Evolutionary conservation across 1,140 invertebrate species (phyloP), one percentile per base, ranked within the genome.

Genomic region (Scylla paramamosain): DNA sequence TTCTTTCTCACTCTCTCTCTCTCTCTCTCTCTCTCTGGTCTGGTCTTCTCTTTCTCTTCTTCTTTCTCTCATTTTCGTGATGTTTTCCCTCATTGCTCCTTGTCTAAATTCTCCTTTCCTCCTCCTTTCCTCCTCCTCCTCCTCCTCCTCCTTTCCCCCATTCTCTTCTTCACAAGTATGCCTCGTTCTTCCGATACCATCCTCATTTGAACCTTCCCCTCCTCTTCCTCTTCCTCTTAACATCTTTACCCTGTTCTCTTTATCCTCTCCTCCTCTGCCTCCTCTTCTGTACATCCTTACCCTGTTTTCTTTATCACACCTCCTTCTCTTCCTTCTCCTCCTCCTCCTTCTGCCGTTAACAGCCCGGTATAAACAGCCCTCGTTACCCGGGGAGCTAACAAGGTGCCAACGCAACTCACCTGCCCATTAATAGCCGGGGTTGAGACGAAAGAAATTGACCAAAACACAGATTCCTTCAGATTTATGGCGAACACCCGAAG

Each of bases 391-490:
- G 29, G 77, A 93, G 91, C 91, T 77, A 93, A 93, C 91, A 84
- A 86, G 91, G 91, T 84, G 91, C 77, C 91, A 93, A 84, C 45
- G 28, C 77, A 59, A 46, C 77, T 93, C 77, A 86, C 91, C 77
- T 93, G 77, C 20, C 77, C 91, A 84, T 93, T 84, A 93, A 93
- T 93, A 46, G 32, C 20, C 39, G 77, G 52, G 14, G 67, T 84
- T 31, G 16, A 46, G 77, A 84, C 77, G 48, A 93, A 84, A 84
- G 20, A 84, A 48, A 84, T 52, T 84, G 91, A 67, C 77, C 77
- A 93, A 93, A 93, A 93, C 77, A 93, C 67, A 93, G 77, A 84
- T 93, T 82, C 86, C 0, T 10, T 4, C 14, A 32, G 46, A 46
- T 93, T 93, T 93, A 93, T 39, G 77, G 48, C 10, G 77, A 82